phyloP scores from a whole-genome alignment of 2,113 vertebrate genomes.

The Aegithalos caudatus region DNA sequence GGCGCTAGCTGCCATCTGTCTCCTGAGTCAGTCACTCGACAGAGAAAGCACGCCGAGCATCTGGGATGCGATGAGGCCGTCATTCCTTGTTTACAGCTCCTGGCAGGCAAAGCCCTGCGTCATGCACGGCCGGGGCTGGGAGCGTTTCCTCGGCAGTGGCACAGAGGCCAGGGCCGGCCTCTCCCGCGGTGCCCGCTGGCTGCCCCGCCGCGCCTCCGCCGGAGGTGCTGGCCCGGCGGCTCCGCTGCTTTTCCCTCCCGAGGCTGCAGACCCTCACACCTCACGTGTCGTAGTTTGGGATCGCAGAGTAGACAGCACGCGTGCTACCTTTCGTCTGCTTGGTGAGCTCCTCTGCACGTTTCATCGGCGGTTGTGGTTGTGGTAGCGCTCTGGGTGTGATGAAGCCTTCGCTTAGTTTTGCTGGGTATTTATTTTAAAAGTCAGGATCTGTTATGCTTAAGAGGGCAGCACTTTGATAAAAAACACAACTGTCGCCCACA shows the following conservation, averaged over 20 bases:
- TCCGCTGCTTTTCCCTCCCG: background rate
- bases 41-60: conserved; percentile 22
- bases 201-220: background rate
- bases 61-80: conserved; percentile 22
- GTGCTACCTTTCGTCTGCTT: background rate
- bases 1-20: background rate
- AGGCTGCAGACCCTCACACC: background rate
- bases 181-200: background rate
- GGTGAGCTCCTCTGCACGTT: background rate
- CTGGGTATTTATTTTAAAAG: background rate
- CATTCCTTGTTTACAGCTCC: conserved; percentile 52
- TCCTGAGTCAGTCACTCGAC: background rate
- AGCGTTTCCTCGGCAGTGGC: background rate
- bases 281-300: fast-evolving
- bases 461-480: background rate
- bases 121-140: background rate
- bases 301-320: fast-evolving
- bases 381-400: background rate
- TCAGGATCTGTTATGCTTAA: background rate
- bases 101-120: conserved; percentile 35
- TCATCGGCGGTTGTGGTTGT: fast-evolving
- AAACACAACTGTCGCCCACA: background rate
- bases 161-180: background rate
- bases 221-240: fast-evolving
- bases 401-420: background rate